Evolutionary conservation across 2,888 invertebrate genomes (phyloP).

Genomic region (Sarcophaga caerulescens): DNA sequence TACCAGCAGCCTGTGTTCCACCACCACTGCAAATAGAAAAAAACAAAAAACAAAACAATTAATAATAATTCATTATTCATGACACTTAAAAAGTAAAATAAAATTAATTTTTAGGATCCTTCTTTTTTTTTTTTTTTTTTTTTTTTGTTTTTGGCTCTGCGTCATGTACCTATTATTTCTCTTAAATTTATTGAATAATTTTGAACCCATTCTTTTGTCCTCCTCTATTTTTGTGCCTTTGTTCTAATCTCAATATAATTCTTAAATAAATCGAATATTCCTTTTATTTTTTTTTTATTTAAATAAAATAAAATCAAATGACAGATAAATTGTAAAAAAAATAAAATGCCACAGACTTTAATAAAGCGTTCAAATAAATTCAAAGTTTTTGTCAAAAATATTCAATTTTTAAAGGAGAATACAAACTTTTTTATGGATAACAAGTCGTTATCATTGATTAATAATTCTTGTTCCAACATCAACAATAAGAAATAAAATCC

Average conservation of each 20-base stretch:
- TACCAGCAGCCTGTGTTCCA: conserved; percentile 79
- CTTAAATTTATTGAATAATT: conserved; percentile 34
- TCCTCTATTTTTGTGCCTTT: background rate
- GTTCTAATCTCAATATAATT: conserved; percentile 2
- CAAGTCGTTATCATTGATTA: conserved; percentile 36
- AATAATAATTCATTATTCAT: background rate
- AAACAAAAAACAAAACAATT: background rate
- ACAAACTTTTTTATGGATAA: conserved; percentile 55
- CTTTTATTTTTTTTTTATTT: background rate
- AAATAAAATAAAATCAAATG: background rate
- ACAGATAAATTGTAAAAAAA: background rate
- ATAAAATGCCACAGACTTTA: too few species aligned
- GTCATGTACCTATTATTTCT: conserved; percentile 41
- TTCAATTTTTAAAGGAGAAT: background rate
- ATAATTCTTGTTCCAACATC: conserved; percentile 58
- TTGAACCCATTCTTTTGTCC: background rate
- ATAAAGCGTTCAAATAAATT: background rate
- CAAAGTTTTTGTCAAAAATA: background rate
- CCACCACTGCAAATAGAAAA: conserved; percentile 78
- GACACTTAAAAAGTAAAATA: background rate
- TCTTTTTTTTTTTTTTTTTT: conserved; percentile 5
- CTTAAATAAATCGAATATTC: background rate
- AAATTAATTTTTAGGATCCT: background rate
- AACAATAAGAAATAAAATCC: conserved; percentile 4
- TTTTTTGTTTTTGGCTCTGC: background rate